Base-by-base conservation (phyloP, 2,797 vertebrate genomes). In the Coracias cyanogaster region DNA sequence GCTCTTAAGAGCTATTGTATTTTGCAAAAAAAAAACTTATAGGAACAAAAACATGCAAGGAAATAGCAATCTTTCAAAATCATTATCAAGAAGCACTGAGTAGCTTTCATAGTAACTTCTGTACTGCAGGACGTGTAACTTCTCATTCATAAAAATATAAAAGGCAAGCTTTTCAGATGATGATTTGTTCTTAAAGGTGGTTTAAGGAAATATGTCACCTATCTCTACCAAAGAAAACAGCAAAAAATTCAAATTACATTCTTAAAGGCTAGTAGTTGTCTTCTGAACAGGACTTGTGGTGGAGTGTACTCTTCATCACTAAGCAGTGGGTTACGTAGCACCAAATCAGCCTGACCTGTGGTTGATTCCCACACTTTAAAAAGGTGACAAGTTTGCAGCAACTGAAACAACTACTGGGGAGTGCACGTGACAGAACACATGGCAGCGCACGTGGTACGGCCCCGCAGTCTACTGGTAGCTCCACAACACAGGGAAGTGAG, bases 51-150 rank as follows among this genome's bases (percentile, higher is more conserved):
- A n/a, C n/a, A n/a, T n/a, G n/a, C 15, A 66, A 70, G 29, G 20
- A 82, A 51, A n/a, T 55, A 51, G 10, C 12, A 55, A 7, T 31
- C 85, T 73, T 46, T 80, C 7, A 43, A 72, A 69, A 48, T 35
- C 24, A 2, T 46, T 87, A 54, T 49, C 11, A 35, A 9, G 35
- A n/a, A 60, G 13, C 21, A 25, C 33, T 28, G 24, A 66, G 15
- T 72, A 82, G 18, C 31, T 33, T 65, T 79, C 28, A 7, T 4
- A 54, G 17, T 28, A 74, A 37, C 6, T 48, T 83, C 25, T 45
- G 3, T 79, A 7, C 2, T 54, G 26, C 5, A 31, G 5, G 8
- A 15, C 7, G 6, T 3, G 0, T 52, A 71, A 29, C 13, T 18
- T 52, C 3, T 58, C 10, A 21, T 67, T 61, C 21, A 28, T 72